These are phyloP conservation scores for Microctonus aethiopoides DNA, from an alignment of 2,888 invertebrate genomes.

Conservation along the genomic window DNA sequence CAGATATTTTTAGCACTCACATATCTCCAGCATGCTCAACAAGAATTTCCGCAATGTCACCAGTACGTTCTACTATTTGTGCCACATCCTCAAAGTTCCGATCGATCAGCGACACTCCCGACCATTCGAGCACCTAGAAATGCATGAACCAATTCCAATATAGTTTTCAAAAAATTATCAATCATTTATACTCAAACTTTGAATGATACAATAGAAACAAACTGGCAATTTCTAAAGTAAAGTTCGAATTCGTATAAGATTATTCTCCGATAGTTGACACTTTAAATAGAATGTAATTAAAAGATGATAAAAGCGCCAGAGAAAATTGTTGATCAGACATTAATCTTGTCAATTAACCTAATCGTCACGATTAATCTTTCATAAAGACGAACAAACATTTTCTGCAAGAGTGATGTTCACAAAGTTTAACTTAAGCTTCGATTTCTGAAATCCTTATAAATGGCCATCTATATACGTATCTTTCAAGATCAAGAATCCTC, in stretches of 20 bases:
- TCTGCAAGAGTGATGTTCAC: not conserved
- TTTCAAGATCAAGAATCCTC: conserved; percentile 30
- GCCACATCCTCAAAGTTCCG: conserved; percentile 94
- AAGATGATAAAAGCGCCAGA: not conserved
- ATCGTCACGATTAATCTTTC: conserved; percentile 17
- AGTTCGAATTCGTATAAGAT: not conserved
- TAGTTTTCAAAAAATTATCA: conserved; percentile 9
- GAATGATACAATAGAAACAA: not conserved
- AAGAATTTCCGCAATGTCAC: conserved; percentile 86
- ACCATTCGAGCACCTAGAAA: conserved; percentile 87
- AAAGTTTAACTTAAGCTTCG: conserved; percentile 24
- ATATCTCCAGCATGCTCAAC: conserved; percentile 84
- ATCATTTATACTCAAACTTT: conserved; percentile 1
- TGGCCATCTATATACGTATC: conserved; percentile 14
- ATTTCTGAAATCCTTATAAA: conserved; percentile 33
- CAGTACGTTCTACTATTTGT: conserved; percentile 87
- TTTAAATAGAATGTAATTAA: not conserved
- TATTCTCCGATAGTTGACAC: conserved; percentile 1
- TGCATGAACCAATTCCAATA: conserved; percentile 7
- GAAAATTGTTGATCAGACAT: not conserved
- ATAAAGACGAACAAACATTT: not conserved
- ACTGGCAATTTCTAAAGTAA: not conserved
- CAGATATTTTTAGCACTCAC: conserved; percentile 59
- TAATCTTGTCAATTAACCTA: conserved; percentile 20
- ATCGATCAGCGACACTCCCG: conserved; percentile 87